Conservation (phyloP, 2,888 invertebrate genomes). For the Euzetes globulus region DNA sequence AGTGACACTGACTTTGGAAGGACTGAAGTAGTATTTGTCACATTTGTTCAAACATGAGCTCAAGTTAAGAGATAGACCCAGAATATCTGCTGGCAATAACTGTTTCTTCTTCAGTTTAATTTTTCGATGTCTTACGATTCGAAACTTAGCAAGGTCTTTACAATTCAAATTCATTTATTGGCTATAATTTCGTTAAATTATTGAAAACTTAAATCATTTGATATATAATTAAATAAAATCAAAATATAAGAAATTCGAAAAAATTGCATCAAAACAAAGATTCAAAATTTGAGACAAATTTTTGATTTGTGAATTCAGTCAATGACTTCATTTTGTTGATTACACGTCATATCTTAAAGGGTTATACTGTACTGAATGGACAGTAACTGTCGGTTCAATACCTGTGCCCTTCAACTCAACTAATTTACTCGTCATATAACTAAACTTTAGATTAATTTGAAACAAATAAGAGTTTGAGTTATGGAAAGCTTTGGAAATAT, state of each 20-base stretch:
- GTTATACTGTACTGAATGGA: too few relatives aligned
- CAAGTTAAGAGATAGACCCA: not conserved
- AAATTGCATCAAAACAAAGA: not conserved
- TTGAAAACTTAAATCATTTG: too few relatives aligned
- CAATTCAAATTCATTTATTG: not conserved
- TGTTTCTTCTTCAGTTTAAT: not conserved
- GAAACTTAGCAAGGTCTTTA: not conserved
- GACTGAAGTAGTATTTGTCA: conserved; percentile 30
- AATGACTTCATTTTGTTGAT: too few relatives aligned
- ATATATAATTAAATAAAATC: too few relatives aligned
- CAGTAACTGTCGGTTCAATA: too few relatives aligned
- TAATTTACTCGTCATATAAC: too few relatives aligned
- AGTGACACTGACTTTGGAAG: conserved; percentile 3
- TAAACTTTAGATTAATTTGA: too few relatives aligned
- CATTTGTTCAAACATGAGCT: conserved; percentile 16
- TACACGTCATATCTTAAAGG: too few relatives aligned
- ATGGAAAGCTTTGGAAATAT: not conserved
- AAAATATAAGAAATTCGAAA: too few relatives aligned
- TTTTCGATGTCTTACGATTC: conserved; percentile 19
- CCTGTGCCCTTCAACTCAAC: too few relatives aligned
- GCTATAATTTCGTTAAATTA: too few relatives aligned
- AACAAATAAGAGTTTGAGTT: not conserved
- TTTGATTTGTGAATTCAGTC: not conserved
- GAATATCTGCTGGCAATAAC: not conserved
- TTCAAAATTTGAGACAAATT: not conserved